Conservation (phyloP, 2,888 invertebrate species). For the Dastarcus helophoroides region DNA sequence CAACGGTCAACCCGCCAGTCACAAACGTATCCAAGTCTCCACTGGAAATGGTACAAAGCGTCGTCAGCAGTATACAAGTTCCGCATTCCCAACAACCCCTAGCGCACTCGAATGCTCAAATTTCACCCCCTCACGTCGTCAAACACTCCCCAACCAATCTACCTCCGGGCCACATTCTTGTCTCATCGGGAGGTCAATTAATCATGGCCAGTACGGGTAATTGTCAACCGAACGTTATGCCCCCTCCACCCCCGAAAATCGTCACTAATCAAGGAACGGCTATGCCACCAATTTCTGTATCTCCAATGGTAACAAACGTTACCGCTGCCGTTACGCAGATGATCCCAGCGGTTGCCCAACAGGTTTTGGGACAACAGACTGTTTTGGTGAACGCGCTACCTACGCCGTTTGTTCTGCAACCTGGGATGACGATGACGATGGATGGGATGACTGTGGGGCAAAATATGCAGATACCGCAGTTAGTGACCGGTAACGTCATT, state of each 20-base stretch:
- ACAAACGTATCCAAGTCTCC: constrained; percentile 48
- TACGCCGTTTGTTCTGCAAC: constrained; percentile 67
- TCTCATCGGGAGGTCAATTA: constrained; percentile 63
- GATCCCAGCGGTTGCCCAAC: constrained; percentile 43
- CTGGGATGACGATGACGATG: constrained; percentile 59
- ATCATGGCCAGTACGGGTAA: constrained; percentile 48
- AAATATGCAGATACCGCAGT: constrained; percentile 57
- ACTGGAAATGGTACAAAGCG: constrained; percentile 67
- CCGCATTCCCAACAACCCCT: constrained; percentile 34
- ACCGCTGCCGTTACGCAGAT: constrained; percentile 50
- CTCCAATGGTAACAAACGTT: constrained; percentile 53
- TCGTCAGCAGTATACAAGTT: constrained; percentile 57
- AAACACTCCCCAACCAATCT: constrained; percentile 40
- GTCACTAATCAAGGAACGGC: constrained; percentile 31
- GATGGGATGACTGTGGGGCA: constrained; percentile 51
- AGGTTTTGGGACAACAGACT: constrained; percentile 62
- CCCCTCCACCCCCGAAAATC: constrained; percentile 45
- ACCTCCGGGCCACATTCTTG: constrained; percentile 60
- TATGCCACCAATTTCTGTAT: constrained; percentile 50
- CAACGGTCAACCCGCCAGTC: constrained; percentile 20
- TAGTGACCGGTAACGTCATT: constrained; percentile 53
- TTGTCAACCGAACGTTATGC: constrained; percentile 48
- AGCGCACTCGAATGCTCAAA: constrained; percentile 31
- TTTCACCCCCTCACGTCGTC: constrained; percentile 35
- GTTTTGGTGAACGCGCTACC: constrained; percentile 72